A percentile compares a stretch with the other conserved stretches of the same genome.
phyloP scores from a whole-genome alignment of 2,113 vertebrate species.

The Rhabdornis inornatus region DNA sequence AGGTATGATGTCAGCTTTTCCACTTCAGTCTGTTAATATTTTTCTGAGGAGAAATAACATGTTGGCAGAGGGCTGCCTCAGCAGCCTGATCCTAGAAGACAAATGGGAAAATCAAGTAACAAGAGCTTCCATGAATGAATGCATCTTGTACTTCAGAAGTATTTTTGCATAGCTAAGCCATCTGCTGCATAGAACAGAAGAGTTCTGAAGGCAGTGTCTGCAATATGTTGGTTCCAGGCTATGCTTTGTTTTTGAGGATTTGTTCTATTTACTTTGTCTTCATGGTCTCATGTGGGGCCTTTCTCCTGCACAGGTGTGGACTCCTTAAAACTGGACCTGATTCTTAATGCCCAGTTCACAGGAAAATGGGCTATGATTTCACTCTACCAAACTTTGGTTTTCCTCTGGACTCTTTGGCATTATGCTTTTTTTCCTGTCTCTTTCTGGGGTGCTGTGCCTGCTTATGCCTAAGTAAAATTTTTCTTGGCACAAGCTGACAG shows the following conservation, averaged over 20 bases:
- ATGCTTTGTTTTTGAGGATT: background rate
- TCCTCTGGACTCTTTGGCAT: background rate
- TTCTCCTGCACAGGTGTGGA: background rate
- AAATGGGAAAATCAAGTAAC: background rate
- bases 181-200: background rate
- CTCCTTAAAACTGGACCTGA: background rate
- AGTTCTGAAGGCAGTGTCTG: background rate
- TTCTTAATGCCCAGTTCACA: background rate
- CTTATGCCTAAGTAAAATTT: background rate
- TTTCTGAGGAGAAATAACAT: background rate
- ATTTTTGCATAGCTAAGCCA: background rate
- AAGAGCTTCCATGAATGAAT: background rate
- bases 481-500: conserved; percentile 13
- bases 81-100: background rate
- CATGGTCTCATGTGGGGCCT: rapidly evolving
- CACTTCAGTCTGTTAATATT: background rate
- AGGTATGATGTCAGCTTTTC: background rate
- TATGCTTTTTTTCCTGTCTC: background rate
- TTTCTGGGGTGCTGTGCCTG: background rate
- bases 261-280: background rate
- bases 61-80: background rate
- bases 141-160: background rate
- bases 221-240: background rate
- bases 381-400: background rate
- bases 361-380: background rate